Conservation (phyloP, 2,797 vertebrate genomes). For the Enteromius mattozi region DNA sequence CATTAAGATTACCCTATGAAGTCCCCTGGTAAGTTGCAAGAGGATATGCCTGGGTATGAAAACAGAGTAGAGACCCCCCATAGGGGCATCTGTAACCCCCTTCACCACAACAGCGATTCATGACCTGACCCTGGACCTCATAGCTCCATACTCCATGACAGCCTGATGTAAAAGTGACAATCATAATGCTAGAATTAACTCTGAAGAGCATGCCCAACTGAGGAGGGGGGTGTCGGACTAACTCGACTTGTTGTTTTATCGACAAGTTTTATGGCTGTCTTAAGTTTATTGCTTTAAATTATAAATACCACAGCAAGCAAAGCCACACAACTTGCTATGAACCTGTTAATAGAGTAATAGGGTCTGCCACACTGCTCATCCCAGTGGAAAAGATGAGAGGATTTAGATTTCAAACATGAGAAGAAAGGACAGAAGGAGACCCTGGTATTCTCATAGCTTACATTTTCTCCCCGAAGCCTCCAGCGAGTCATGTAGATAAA, state of each 20-base stretch:
- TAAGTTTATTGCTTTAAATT: slow-evolving; percentile 16
- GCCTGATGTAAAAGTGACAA: slow-evolving; percentile 36
- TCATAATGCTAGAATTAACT: slow-evolving; percentile 35
- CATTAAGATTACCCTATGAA: slow-evolving; percentile 5
- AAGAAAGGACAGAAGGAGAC: slow-evolving; percentile 14
- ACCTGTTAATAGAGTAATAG: slow-evolving; percentile 26
- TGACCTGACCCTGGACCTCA: slow-evolving; percentile 27
- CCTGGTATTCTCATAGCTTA: slow-evolving; percentile 75
- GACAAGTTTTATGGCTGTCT: slow-evolving; percentile 1
- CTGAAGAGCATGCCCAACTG: not conserved
- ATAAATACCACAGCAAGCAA: slow-evolving; percentile 51
- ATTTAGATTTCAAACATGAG: slow-evolving; percentile 34
- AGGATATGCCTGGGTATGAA: not conserved
- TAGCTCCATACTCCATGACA: not conserved
- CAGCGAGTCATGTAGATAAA: slow-evolving; percentile 99
- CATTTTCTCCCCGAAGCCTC: slow-evolving; percentile 95
- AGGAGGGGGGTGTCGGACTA: not conserved
- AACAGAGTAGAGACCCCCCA: not conserved
- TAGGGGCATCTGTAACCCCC: slow-evolving; percentile 26
- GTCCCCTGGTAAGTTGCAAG: not conserved
- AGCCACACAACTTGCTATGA: slow-evolving; percentile 17
- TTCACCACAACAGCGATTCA: not conserved
- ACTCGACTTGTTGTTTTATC: not conserved
- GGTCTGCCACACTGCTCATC: slow-evolving; percentile 57
- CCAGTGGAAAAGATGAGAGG: slow-evolving; percentile 7